phyloP scores from a whole-genome alignment of 2,113 vertebrate genomes.

The Carassius auratus region DNA sequence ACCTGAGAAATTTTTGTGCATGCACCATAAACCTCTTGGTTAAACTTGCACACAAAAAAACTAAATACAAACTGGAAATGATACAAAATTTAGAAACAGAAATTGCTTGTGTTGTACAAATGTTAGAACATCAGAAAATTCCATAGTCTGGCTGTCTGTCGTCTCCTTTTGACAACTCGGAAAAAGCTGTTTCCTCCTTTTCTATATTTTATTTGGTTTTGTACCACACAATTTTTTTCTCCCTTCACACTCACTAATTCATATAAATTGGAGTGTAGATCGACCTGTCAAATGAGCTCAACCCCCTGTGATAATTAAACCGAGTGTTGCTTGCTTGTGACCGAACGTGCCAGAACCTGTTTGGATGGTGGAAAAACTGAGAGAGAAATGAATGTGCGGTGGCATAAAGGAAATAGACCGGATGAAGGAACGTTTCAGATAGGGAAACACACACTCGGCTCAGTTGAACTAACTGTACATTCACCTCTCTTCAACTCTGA shows the following conservation, averaged over 20 bases:
- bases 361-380: not conserved
- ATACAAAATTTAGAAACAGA: no score
- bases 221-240: not conserved
- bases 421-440: conserved; percentile 12
- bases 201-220: not conserved
- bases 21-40: no score
- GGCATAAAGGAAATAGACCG: conserved; percentile 29
- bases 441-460: conserved; percentile 1
- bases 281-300: conserved; percentile 53
- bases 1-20: no score
- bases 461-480: conserved; percentile 5
- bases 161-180: no score
- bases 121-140: no score
- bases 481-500: not conserved
- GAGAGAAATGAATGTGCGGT: conserved; percentile 24
- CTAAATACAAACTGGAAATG: no score
- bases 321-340: conserved; percentile 39
- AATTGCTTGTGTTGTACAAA: no score
- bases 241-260: conserved; percentile 38
- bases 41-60: no score
- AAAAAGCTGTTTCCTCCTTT: not conserved
- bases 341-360: conserved; percentile 15
- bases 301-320: conserved; percentile 60
- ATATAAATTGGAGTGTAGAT: conserved; percentile 44
- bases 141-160: no score